Evolutionary conservation across 2,797 vertebrate genomes (phyloP).

Genomic region (Acanthopagrus latus): DNA sequence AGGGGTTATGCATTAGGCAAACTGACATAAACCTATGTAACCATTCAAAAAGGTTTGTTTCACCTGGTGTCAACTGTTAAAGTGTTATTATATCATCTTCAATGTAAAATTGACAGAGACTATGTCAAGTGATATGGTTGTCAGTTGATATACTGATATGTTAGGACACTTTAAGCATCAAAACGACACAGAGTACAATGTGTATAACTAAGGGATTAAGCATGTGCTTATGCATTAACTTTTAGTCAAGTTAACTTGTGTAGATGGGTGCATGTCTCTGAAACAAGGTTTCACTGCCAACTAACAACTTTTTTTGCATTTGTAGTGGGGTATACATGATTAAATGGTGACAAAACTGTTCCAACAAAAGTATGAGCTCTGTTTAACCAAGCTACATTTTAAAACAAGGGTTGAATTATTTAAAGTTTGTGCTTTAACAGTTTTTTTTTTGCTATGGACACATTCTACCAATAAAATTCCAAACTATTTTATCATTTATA

Average conservation of each 20-base stretch:
- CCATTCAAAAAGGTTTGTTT: too few relatives aligned
- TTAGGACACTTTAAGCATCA: too few relatives aligned
- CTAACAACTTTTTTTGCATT: slow-evolving; percentile 3
- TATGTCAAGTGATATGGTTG: too few relatives aligned
- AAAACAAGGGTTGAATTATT: not conserved
- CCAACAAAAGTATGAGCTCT: not conserved
- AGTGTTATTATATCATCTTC: too few relatives aligned
- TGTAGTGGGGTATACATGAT: not conserved
- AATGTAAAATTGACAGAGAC: too few relatives aligned
- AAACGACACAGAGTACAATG: not conserved
- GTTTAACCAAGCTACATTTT: not conserved
- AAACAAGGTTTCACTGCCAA: slow-evolving; percentile 1
- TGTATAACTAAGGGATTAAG: not conserved
- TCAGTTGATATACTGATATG: too few relatives aligned
- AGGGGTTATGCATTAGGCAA: not conserved
- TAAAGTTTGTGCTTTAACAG: not conserved
- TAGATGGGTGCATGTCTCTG: not conserved
- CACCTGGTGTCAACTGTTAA: too few relatives aligned
- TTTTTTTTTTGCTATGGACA: not conserved
- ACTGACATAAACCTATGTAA: not conserved
- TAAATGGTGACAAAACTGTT: not conserved
- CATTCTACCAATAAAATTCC: not conserved
- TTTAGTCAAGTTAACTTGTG: not conserved
- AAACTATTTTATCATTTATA: not conserved
- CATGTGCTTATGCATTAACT: not conserved